Evolutionary conservation across 2,113 vertebrate species (phyloP).

Genomic region (Cromileptes altivelis): DNA sequence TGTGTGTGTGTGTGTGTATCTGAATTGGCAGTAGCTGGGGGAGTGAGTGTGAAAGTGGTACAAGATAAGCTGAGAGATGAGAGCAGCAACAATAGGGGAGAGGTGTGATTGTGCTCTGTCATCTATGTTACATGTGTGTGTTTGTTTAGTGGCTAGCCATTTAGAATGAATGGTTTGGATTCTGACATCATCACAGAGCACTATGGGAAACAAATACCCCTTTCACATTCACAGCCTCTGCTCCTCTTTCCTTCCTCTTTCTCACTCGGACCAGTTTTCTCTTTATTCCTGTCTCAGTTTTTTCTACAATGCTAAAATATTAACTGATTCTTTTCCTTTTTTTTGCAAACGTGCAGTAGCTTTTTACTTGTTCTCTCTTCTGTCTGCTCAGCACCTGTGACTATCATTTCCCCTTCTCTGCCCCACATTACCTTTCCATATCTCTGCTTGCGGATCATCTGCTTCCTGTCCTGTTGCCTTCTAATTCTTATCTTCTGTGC

Average conservation of each 20-base stretch:
- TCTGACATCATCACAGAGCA: slow-evolving; percentile 67
- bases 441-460: slow-evolving; percentile 49
- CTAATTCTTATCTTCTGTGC: slow-evolving; percentile 59
- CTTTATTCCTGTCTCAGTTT: slow-evolving; percentile 36
- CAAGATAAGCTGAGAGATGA: slow-evolving; percentile 67
- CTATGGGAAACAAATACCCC: slow-evolving; percentile 71
- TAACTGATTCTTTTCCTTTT: slow-evolving; percentile 19
- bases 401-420: slow-evolving; percentile 39
- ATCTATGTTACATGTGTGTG: slow-evolving; percentile 37
- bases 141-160: slow-evolving; percentile 31
- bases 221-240: slow-evolving; percentile 67
- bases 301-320: slow-evolving; percentile 36
- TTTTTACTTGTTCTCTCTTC: slow-evolving; percentile 25
- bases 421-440: slow-evolving; percentile 51
- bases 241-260: slow-evolving; percentile 44
- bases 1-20: slow-evolving; percentile 2
- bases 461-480: slow-evolving; percentile 52
- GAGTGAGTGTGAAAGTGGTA: slow-evolving; percentile 58
- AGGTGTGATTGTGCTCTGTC: slow-evolving; percentile 67
- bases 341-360: slow-evolving; percentile 22
- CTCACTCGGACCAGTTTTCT: slow-evolving; percentile 44
- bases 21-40: slow-evolving; percentile 52
- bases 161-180: slow-evolving; percentile 61
- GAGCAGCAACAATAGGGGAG: slow-evolving; percentile 53
- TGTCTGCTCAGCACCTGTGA: slow-evolving; percentile 56